Evolutionary conservation across 2,888 invertebrate species (phyloP), one percentile per base, ranked within the genome.

Genomic region (Orgyia antiqua): DNA sequence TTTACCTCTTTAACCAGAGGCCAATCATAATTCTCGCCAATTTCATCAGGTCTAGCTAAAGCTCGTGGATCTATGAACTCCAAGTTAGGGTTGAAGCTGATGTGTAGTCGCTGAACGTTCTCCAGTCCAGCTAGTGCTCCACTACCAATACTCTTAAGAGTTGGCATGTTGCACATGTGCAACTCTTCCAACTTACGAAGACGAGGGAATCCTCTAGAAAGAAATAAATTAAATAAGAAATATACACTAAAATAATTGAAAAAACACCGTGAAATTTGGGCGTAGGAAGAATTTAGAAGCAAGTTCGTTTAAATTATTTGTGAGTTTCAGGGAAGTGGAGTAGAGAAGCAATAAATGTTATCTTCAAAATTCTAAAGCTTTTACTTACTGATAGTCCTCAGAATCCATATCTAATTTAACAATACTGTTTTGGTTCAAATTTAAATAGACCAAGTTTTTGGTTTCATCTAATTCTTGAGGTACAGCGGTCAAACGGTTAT

Each of bases 371-470:
- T n/a, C n/a, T n/a, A n/a, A n/a, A n/a, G n/a, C n/a, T n/a, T n/a
- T n/a, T 13, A 66, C 82, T 76, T 27, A 84, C 83, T 68, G 73
- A 33, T 67, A 58, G 1, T 77, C 73, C 12, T 75, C 70, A 2
- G 68, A 69, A 0, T 55, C 45, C 29, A 62, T 61, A 4, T 88
- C 88, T 9, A 94, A 52, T 32, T 83, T 72, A 2, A 64, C 63
- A 29, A 95, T 90, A 0, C 91, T 91, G 66, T 94, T 94, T 41
- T 91, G 90, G 53, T 93, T 91, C 11, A 95, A 65, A 31, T 89
- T 89, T 6, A 95, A 68, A 27, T 71, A 87, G 31, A 90, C 68
- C 29, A 95, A 68, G 42, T 87, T 87, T 32, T 86, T 86, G 0
- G 90, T 88, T 34, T 89, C 88, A 1, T 76, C 82, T 10, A 95